Conservation (phyloP, 2,888 invertebrate species). For the Tiliacea aurago region DNA sequence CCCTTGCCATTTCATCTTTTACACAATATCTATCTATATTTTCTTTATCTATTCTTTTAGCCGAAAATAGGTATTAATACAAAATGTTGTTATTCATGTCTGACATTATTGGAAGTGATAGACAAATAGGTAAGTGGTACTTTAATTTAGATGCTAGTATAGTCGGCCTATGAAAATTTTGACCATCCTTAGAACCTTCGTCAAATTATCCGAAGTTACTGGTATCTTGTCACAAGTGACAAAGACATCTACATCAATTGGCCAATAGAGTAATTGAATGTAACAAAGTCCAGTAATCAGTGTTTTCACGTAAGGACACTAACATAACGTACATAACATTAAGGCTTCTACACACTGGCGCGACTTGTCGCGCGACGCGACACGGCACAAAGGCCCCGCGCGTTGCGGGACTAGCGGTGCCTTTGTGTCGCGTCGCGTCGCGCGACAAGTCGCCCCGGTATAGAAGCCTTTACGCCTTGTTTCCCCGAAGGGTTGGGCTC, state of each 20-base stretch:
- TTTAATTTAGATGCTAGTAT: slow-evolving; percentile 25
- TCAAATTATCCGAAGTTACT: neutral
- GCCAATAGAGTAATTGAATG: too few species aligned
- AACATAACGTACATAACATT: too few species aligned
- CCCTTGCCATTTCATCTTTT: neutral
- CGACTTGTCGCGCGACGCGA: too few species aligned
- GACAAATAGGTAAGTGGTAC: slow-evolving; percentile 51
- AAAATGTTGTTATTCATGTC: slow-evolving; percentile 51
- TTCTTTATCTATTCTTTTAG: neutral
- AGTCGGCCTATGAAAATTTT: too few species aligned
- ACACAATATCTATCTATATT: neutral
- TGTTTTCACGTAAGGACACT: neutral
- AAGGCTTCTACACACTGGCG: too few species aligned
- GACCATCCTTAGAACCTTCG: neutral
- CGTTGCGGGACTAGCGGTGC: too few species aligned
- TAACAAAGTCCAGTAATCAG: too few species aligned
- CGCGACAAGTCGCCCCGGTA: too few species aligned
- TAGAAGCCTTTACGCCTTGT: neutral
- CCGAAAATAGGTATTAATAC: slow-evolving; percentile 37
- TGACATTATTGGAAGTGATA: slow-evolving; percentile 52
- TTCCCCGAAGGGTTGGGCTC: too few species aligned
- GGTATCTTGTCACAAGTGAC: too few species aligned
- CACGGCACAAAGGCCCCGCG: too few species aligned
- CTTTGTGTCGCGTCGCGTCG: too few species aligned
- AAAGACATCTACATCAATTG: neutral